Evolutionary conservation across 2,113 vertebrate species (phyloP), one percentile per base, ranked within the genome.

Genomic region (Gnathonemus echidnorhynchus): DNA sequence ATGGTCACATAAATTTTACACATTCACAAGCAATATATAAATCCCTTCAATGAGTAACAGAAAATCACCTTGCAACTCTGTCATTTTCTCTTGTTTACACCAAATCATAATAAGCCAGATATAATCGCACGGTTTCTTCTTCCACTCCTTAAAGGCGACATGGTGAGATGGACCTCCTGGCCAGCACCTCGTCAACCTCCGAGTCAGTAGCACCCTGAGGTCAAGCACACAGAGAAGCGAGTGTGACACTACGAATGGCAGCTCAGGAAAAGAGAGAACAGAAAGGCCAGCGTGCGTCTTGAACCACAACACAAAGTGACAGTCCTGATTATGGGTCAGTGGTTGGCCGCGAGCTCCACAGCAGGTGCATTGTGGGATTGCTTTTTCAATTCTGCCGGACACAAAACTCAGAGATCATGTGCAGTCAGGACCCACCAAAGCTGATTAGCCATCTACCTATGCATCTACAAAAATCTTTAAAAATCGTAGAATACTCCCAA

Each of bases 201-300:
- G 91, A 94, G 86, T 93, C 90, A 2, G 93, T 93, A 42, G 95
- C 92, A 92, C 95, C 95, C 96, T 97, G 86, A 6, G 90, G 94
- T 42, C 21, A 15, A 88, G 42, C 31, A 88, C 52, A 88, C 39
- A 45, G 45, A 45, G 35, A 31, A 45, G 19, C 4, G 19, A 19
- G 31, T 24, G 49, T 87, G 45, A 83, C 42, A 83, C 31, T 19
- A 39, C 6, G 3, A 86, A 31, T 2, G 49, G 13, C 46, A 50
- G 49, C 50, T 48, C 86, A 87, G 27, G 31, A 52, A 56, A 10
- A 21, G 86, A 17, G 13, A 39, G 15, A 87, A 27, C 15, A 19
- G 46, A 15, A 52, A 31, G 49, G 13, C 11, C 6, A 21, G 48
- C 49, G 11, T 45, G 45, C 8, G 2, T 13, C 70, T 15, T 77